phyloP scores from a whole-genome alignment of 2,797 vertebrate species.

The Chelon labrosus region DNA sequence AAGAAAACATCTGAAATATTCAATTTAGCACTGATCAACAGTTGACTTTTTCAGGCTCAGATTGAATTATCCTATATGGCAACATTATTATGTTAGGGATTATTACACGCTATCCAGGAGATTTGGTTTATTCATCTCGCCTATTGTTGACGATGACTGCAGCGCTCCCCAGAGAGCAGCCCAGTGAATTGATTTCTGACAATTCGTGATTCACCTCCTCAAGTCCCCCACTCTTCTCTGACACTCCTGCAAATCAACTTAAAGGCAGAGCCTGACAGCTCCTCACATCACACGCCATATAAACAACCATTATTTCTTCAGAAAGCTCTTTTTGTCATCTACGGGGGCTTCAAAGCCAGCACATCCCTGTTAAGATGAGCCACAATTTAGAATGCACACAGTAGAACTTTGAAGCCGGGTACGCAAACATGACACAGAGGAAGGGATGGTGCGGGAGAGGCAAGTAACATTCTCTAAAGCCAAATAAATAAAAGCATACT shows the following conservation, averaged over 20 bases:
- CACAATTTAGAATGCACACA: slow-evolving; percentile 59
- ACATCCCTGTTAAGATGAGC: slow-evolving; percentile 62
- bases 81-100: slow-evolving; percentile 77
- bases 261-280: slow-evolving; percentile 83
- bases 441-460: slow-evolving; percentile 22
- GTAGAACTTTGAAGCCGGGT: slow-evolving; percentile 63
- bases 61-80: slow-evolving; percentile 80
- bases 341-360: slow-evolving; percentile 71
- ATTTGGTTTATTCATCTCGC: slow-evolving; percentile 84
- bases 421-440: slow-evolving; percentile 26
- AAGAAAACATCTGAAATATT: slow-evolving; percentile 70
- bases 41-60: slow-evolving; percentile 67
- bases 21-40: slow-evolving; percentile 80
- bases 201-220: slow-evolving; percentile 82
- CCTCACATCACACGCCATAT: slow-evolving; percentile 77
- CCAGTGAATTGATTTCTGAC: slow-evolving; percentile 86
- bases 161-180: slow-evolving; percentile 77
- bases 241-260: slow-evolving; percentile 85
- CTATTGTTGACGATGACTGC: slow-evolving; percentile 77
- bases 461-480: slow-evolving; percentile 42
- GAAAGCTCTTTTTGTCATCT: slow-evolving; percentile 82
- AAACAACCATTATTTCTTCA: slow-evolving; percentile 85
- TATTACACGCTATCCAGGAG: slow-evolving; percentile 80
- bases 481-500: slow-evolving; percentile 43
- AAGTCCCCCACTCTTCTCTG: slow-evolving; percentile 71